Percentiles rank a stretch among this genome's conserved stretches.
phyloP scores from a whole-genome alignment of 2,888 invertebrate genomes.

The Schizotus pectinicornis region DNA sequence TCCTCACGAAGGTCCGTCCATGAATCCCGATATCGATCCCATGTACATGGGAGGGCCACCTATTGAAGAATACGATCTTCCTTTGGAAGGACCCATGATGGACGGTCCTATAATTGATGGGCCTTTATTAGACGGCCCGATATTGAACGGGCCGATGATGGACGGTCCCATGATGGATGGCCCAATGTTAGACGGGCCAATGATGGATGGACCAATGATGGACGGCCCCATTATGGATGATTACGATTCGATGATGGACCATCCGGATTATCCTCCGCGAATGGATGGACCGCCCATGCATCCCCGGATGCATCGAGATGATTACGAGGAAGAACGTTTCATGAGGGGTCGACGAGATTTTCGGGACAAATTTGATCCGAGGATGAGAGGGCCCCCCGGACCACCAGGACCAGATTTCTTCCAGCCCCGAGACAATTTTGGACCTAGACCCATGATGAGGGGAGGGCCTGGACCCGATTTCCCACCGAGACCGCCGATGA shows the following conservation, averaged over 20 bases:
- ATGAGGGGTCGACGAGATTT: slow-evolving; percentile 42
- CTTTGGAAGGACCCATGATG: slow-evolving; percentile 23
- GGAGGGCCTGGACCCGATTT: slow-evolving; percentile 45
- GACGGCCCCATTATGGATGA: slow-evolving; percentile 17
- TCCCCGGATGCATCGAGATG: slow-evolving; percentile 27
- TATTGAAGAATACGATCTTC: slow-evolving; percentile 6
- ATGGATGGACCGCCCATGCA: slow-evolving; percentile 30
- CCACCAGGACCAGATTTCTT: slow-evolving; percentile 38
- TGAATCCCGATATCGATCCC: slow-evolving; percentile 18
- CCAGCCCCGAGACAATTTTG: slow-evolving; percentile 34
- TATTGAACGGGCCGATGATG: slow-evolving; percentile 25
- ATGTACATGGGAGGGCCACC: slow-evolving; percentile 28
- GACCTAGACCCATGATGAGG: slow-evolving; percentile 40
- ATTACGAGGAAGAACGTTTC: slow-evolving; percentile 42
- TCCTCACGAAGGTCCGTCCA: slow-evolving; percentile 19
- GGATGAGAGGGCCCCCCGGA: slow-evolving; percentile 33
- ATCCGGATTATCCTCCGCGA: slow-evolving; percentile 49
- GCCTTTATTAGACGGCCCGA: slow-evolving; percentile 16
- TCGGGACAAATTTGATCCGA: slow-evolving; percentile 37
- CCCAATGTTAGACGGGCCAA: slow-evolving; percentile 6
- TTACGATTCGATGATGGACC: slow-evolving; percentile 22
- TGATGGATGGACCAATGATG: slow-evolving; percentile 1
- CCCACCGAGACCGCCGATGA: slow-evolving; percentile 40
- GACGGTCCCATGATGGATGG: background rate
- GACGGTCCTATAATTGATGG: slow-evolving; percentile 17